Percentiles rank a stretch among this genome's conserved stretches.
Conservation (phyloP, 2,888 invertebrate species). For the Napeogenes sylphis region DNA sequence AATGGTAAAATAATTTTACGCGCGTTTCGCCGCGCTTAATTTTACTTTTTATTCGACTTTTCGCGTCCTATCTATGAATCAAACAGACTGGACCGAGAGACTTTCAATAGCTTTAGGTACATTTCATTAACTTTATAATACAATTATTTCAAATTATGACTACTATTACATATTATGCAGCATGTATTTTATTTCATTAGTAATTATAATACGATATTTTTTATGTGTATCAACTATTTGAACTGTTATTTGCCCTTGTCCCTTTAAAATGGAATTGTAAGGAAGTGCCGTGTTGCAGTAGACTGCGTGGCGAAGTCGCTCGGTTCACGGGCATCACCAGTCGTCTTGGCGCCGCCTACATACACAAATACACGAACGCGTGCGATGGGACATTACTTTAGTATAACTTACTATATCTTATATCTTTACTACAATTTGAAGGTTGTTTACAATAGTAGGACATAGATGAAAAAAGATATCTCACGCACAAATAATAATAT, state of each 20-base stretch:
- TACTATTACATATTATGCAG: too few species aligned
- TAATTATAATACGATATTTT: conserved; percentile 2
- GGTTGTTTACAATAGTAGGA: background rate
- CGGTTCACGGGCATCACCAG: conserved; percentile 44
- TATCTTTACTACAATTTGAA: conserved; percentile 5
- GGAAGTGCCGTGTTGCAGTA: conserved; percentile 47
- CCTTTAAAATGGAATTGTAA: conserved; percentile 48
- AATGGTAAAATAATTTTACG: conserved; percentile 79
- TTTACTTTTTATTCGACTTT: conserved; percentile 75
- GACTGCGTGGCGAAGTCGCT: conserved; percentile 61
- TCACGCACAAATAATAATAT: too few species aligned
- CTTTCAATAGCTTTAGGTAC: conserved; percentile 46
- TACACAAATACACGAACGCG: conserved; percentile 33
- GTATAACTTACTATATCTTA: conserved; percentile 1
- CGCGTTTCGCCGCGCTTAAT: conserved; percentile 77
- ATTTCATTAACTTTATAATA: conserved; percentile 37
- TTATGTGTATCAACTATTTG: background rate
- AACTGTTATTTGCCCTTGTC: conserved; percentile 32
- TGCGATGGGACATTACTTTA: conserved; percentile 12
- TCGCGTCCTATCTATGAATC: conserved; percentile 76
- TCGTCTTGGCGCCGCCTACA: conserved; percentile 55
- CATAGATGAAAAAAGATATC: background rate
- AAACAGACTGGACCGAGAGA: conserved; percentile 60
- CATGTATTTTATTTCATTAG: too few species aligned
- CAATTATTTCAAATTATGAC: too few species aligned